Evolutionary conservation across 2,797 vertebrate genomes (phyloP).

Genomic region (Neopelma chrysocephalum): DNA sequence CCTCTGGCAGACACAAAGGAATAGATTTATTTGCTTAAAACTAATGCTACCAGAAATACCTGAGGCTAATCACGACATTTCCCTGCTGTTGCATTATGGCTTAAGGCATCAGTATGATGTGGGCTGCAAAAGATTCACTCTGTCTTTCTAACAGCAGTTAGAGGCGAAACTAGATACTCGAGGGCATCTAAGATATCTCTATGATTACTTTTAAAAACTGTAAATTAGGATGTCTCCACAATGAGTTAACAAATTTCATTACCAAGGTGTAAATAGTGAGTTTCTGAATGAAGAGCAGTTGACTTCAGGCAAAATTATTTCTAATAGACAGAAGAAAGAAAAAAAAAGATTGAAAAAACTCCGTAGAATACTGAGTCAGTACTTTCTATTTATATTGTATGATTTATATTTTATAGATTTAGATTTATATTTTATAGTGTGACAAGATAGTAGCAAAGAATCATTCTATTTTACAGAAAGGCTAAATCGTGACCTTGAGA

Average conservation of each 20-base stretch:
- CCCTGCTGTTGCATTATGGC: background rate
- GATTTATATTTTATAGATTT: background rate
- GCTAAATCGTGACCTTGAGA: background rate
- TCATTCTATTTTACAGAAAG: background rate
- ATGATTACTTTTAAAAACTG: background rate
- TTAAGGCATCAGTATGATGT: background rate
- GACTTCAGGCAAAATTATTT: background rate
- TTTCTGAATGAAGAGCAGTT: background rate
- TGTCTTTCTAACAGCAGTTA: background rate
- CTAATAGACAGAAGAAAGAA: background rate
- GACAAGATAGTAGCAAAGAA: background rate
- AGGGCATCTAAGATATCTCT: background rate
- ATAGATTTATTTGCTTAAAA: background rate
- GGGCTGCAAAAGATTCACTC: background rate
- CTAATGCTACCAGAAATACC: background rate
- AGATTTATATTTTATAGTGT: background rate
- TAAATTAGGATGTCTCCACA: background rate
- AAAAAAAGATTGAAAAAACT: fast-evolving
- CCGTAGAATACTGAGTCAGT: background rate
- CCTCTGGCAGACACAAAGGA: background rate
- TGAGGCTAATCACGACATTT: background rate
- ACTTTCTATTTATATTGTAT: background rate
- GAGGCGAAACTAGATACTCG: background rate
- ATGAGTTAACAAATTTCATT: background rate
- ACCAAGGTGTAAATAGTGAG: background rate